These are phyloP conservation scores for Casuarius casuarius DNA, from an alignment of 2,113 vertebrate genomes.

Conservation along the genomic window DNA sequence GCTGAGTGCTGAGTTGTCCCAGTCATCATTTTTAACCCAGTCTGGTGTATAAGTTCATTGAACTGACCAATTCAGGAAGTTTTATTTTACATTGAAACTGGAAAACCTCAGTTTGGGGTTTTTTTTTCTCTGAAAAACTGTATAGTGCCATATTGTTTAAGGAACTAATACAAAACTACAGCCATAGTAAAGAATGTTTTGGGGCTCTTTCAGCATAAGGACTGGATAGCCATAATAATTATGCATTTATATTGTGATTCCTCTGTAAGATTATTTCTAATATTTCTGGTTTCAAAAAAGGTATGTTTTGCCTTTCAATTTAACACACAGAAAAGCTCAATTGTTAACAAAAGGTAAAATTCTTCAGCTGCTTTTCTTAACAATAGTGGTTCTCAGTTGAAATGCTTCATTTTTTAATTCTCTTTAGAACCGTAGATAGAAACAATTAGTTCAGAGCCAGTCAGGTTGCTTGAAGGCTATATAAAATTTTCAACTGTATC, in stretches of 20 bases:
- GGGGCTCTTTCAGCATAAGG: neutral
- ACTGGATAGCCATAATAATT: neutral
- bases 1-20: neutral
- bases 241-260: neutral
- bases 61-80: neutral
- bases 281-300: neutral
- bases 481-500: neutral
- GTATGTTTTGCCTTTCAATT: neutral
- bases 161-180: neutral
- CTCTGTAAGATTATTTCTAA: accelerated
- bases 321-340: neutral
- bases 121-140: neutral
- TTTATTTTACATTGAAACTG: neutral
- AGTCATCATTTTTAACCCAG: neutral
- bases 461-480: neutral
- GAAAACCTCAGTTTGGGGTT: neutral
- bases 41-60: neutral
- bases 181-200: neutral
- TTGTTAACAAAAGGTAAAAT: neutral
- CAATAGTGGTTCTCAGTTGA: neutral
- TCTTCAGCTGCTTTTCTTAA: neutral
- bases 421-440: neutral
- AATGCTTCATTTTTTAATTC: neutral
- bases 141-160: neutral
- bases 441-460: neutral